Percentiles rank a stretch among this genome's conserved stretches.
Conservation (phyloP, 1,140 invertebrate species). For the Eriosoma lanigerum region DNA sequence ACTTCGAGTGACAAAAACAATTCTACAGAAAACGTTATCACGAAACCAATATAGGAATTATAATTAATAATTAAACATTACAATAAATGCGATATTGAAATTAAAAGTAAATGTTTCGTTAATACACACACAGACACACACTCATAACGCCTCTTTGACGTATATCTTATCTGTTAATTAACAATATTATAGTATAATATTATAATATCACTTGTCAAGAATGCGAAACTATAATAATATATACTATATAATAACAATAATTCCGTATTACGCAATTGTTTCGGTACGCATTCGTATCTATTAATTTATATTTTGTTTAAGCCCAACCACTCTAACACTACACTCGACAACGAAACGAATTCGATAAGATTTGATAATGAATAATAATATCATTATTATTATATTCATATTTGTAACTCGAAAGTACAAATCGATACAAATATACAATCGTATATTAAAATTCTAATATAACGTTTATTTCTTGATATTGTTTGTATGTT, state of each 20-base stretch:
- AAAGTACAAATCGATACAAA: no score
- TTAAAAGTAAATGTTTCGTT: neutral
- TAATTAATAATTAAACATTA: no score
- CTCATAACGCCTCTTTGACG: neutral
- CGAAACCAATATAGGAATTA: no score
- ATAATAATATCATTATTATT: no score
- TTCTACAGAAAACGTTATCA: no score
- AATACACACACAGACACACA: neutral
- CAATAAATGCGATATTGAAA: no score
- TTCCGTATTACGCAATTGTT: slow-evolving; percentile 14
- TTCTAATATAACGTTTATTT: no score
- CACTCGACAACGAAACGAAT: neutral
- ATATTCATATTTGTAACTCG: no score
- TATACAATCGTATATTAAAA: no score
- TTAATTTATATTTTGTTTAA: neutral
- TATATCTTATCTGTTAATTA: slow-evolving; percentile 4
- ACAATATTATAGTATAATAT: slow-evolving; percentile 6
- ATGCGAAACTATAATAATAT: neutral
- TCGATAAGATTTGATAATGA: slow-evolving; percentile 4
- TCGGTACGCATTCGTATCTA: neutral
- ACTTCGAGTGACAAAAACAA: no score
- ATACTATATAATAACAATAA: neutral
- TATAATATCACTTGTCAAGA: neutral
- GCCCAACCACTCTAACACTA: neutral
- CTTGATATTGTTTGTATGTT: no score